Evolutionary conservation across 2,888 invertebrate genomes (phyloP).

Genomic region (Clunio marinus): DNA sequence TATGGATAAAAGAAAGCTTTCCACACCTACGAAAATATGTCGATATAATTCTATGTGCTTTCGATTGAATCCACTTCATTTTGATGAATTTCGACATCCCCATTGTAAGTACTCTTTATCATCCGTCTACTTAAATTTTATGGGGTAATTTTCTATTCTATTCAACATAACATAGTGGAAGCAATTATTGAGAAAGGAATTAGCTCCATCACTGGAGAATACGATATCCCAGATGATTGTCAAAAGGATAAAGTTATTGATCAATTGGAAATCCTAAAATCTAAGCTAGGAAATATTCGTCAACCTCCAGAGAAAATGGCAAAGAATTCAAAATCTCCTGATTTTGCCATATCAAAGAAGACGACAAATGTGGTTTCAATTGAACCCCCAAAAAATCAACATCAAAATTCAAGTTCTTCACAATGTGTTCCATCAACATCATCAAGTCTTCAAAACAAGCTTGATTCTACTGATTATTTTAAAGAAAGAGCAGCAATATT

Average conservation of each 20-base stretch:
- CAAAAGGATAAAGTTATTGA: conserved; percentile 57
- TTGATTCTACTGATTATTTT: conserved; percentile 34
- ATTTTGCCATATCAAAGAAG: neutral
- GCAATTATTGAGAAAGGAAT: conserved; percentile 55
- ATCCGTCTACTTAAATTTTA: too few relatives aligned
- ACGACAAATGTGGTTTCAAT: neutral
- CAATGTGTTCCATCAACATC: neutral
- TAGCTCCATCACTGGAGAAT: conserved; percentile 49
- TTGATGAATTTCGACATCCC: conserved; percentile 73
- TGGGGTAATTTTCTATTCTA: conserved; percentile 44
- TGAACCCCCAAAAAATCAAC: conserved; percentile 43
- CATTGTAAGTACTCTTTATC: conserved; percentile 60
- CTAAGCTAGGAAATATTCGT: conserved; percentile 40
- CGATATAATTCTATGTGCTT: conserved; percentile 75
- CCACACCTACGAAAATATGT: conserved; percentile 52
- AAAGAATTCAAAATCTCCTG: conserved; percentile 41
- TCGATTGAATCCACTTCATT: conserved; percentile 78
- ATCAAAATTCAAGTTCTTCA: neutral
- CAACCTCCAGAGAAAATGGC: conserved; percentile 48
- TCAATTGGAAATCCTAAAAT: conserved; percentile 57
- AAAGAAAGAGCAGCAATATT: conserved; percentile 24
- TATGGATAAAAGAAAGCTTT: neutral
- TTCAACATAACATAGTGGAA: too few relatives aligned
- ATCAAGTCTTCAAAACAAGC: conserved; percentile 33
- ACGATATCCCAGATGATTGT: conserved; percentile 57